Base-by-base conservation (phyloP, 1,140 invertebrate species). In the Tetramorium parvispinum region DNA sequence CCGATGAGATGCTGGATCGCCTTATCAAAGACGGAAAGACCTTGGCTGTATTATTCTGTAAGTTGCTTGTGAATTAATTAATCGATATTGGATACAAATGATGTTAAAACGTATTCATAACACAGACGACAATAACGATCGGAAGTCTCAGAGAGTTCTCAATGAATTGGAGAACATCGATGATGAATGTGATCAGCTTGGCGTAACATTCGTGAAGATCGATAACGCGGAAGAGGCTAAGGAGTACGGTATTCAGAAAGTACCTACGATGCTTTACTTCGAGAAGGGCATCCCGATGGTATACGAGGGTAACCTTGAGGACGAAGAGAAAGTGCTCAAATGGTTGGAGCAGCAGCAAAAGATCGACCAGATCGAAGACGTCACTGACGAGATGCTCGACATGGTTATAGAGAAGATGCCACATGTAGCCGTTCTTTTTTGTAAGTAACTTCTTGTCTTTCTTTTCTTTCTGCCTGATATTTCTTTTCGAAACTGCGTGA, bases 81-180 rank as follows among this genome's bases (percentile, higher is more conserved):
- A 57, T 21, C 77, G 92, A 85, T 91, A 49, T 40, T 16, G n/a
- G 27, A 43, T 21, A 2, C 46, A 77, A 87, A 55, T 59, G 3
- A 85, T 55, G 27, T 66, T 68, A 24, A n/a, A 37, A 55, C n/a
- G n/a, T 53, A 51, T 71, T 81, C 11, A 32, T 86, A 24, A 68
- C 3, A 1, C 91, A 99, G 98, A 99, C 96, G 98, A 98, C 93
- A 98, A 98, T 93, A 98, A 98, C 92, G 98, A 98, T 93, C 96
- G 97, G 79, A 98, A 98, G 95, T 98, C 98, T 46, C 97, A 98
- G 93, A 97, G 97, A 93, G 97, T 98, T 61, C 95, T 99, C 59
- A 97, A 97, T 92, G 98, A 99, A 96, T 94, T 99, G 87, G 98
- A 99, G 96, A 99, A 98, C 93, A 99, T 99, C 93, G 98, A 99